These are phyloP conservation scores for Torymus texanus DNA, from an alignment of 2,888 invertebrate genomes.

Conservation along the genomic window DNA sequence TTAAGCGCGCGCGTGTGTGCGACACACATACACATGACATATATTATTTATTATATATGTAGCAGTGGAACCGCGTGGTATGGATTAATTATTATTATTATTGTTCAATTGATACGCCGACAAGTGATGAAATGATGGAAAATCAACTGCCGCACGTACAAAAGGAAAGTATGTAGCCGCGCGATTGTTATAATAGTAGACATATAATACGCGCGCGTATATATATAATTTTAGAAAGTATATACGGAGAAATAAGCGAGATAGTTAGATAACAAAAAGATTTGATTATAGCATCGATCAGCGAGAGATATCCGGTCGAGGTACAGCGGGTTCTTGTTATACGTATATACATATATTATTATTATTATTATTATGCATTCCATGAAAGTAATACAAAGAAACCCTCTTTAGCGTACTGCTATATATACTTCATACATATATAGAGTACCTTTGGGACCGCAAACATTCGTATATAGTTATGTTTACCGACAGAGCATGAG, in stretches of 20 bases:
- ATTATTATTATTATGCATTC: conserved; percentile 6
- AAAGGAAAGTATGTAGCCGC: conserved; percentile 24
- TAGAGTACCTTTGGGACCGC: no score
- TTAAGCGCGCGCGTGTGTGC: no score
- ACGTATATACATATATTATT: no score
- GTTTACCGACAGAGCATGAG: no score
- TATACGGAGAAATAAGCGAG: background rate
- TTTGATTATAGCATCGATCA: background rate
- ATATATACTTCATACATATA: no score
- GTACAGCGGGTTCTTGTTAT: background rate
- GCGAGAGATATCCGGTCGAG: conserved; percentile 1
- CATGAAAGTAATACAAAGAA: background rate
- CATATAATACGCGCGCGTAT: background rate
- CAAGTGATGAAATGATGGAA: background rate
- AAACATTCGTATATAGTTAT: no score
- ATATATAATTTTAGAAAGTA: conserved; percentile 21
- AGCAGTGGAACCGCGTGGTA: no score
- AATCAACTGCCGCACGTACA: conserved; percentile 23
- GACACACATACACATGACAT: no score
- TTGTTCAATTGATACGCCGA: background rate
- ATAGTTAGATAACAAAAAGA: background rate
- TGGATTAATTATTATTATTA: no score
- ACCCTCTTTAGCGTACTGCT: background rate
- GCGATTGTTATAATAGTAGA: conserved; percentile 7
- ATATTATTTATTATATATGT: no score